phyloP scores from a whole-genome alignment of 2,888 invertebrate species.

The Lissonota sp. region DNA sequence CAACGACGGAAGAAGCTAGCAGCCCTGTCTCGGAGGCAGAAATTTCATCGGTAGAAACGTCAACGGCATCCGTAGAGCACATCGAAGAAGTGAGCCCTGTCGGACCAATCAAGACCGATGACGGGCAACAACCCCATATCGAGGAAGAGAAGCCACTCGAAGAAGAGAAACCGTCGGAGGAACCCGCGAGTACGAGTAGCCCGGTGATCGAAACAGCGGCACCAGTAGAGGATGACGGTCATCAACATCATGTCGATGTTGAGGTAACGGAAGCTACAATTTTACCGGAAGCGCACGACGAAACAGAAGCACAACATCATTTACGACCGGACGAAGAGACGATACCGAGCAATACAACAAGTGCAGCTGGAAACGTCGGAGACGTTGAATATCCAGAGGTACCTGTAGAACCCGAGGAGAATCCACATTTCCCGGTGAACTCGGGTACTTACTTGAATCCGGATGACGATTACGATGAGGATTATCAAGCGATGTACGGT shows the following conservation, averaged over 20 bases:
- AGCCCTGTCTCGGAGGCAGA: background rate
- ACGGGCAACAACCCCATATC: background rate
- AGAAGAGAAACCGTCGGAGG: background rate
- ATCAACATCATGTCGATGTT: conserved; percentile 63
- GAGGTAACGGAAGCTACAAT: conserved; percentile 67
- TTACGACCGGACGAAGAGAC: conserved; percentile 41
- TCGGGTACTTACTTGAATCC: conserved; percentile 84
- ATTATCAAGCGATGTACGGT: conserved; percentile 91
- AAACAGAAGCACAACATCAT: conserved; percentile 70
- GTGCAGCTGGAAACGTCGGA: conserved; percentile 42
- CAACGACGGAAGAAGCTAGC: conserved; percentile 32
- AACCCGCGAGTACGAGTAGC: background rate
- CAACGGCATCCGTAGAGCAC: conserved; percentile 29
- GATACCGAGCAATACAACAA: conserved; percentile 47
- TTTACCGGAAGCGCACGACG: conserved; percentile 67
- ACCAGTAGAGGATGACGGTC: conserved; percentile 39
- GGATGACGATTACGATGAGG: conserved; percentile 90
- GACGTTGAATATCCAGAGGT: conserved; percentile 77
- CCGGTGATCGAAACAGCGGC: conserved; percentile 13
- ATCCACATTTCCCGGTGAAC: conserved; percentile 78
- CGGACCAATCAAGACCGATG: conserved; percentile 6
- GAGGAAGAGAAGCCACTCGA: conserved; percentile 23
- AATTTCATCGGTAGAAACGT: background rate
- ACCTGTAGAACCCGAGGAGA: conserved; percentile 73
- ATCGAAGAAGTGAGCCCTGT: background rate